These are phyloP conservation scores for Lacanobia oleracea DNA, from an alignment of 2,888 invertebrate genomes.

Conservation along the genomic window DNA sequence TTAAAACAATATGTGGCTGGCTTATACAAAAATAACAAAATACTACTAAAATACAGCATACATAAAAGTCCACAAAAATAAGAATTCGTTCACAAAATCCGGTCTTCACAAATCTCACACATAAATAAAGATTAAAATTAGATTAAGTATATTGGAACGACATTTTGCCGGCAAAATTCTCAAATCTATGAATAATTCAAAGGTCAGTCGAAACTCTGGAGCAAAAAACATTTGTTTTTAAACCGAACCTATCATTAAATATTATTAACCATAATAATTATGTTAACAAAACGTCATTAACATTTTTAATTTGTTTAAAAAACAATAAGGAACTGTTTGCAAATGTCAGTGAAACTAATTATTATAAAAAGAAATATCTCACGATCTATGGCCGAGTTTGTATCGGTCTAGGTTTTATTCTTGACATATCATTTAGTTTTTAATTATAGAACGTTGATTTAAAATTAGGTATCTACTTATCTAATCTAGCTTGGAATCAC, in stretches of 20 bases:
- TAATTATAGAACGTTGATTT: constrained; percentile 25
- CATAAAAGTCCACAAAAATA: constrained; percentile 31
- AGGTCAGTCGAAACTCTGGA: constrained; percentile 64
- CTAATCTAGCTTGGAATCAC: constrained; percentile 17
- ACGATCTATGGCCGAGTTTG: constrained; percentile 41
- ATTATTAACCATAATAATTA: constrained; percentile 67
- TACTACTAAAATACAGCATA: constrained; percentile 23
- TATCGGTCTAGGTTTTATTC: constrained; percentile 15
- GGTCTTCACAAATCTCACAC: constrained; percentile 37
- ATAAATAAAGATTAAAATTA: constrained; percentile 63
- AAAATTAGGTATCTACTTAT: not conserved
- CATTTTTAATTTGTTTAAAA: constrained; percentile 36
- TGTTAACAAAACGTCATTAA: constrained; percentile 67
- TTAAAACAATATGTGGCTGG: not conserved
- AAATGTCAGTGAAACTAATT: constrained; percentile 56
- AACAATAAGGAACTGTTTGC: constrained; percentile 26
- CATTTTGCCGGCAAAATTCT: constrained; percentile 38
- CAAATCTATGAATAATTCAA: constrained; percentile 72
- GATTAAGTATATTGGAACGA: constrained; percentile 57
- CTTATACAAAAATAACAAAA: constrained; percentile 14
- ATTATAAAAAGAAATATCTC: constrained; percentile 28
- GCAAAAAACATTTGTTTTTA: constrained; percentile 69
- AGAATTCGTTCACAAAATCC: constrained; percentile 12
- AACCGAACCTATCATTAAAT: constrained; percentile 73
- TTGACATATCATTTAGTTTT: constrained; percentile 39